Percentiles rank a stretch among this genome's conserved stretches.
Evolutionary conservation across 2,888 invertebrate species (phyloP).

Genomic region (Drosophila engyochracea): DNA sequence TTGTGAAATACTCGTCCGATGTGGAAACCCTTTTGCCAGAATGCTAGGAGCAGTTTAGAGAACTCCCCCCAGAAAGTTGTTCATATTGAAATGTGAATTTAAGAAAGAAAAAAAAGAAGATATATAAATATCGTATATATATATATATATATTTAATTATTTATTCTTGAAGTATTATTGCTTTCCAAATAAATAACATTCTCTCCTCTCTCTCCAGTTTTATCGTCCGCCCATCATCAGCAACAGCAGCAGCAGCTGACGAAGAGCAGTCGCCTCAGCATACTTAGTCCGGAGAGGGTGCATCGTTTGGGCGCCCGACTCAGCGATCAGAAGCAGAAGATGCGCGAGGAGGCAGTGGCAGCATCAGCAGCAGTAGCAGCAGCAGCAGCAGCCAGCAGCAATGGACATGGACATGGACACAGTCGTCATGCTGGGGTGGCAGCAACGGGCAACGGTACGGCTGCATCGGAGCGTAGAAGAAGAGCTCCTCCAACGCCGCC

Average conservation of each 20-base stretch:
- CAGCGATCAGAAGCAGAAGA: conserved; percentile 81
- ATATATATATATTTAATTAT: too few species aligned
- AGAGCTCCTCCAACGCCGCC: conserved; percentile 74
- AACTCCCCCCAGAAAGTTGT: background rate
- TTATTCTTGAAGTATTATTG: background rate
- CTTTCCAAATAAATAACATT: background rate
- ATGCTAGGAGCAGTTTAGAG: background rate
- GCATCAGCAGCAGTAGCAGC: conserved; percentile 17
- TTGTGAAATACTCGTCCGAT: background rate
- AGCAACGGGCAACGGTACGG: conserved; percentile 5
- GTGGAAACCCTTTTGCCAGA: background rate
- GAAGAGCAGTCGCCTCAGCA: conserved; percentile 77
- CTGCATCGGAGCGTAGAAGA: conserved; percentile 67
- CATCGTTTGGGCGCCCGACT: conserved; percentile 83
- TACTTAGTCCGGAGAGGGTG: conserved; percentile 84
- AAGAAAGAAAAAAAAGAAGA: too few species aligned
- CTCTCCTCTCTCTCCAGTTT: conserved; percentile 18
- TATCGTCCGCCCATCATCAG: conserved; percentile 20
- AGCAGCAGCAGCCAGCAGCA: conserved; percentile 24
- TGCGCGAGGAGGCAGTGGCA: conserved; percentile 56
- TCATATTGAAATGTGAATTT: too few species aligned
- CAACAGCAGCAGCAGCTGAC: conserved; percentile 24
- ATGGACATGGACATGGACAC: conserved; percentile 31
- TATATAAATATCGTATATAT: background rate
- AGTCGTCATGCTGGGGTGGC: background rate